Evolutionary conservation across 1,140 invertebrate species (phyloP).

Genomic region (Idris sp.): DNA sequence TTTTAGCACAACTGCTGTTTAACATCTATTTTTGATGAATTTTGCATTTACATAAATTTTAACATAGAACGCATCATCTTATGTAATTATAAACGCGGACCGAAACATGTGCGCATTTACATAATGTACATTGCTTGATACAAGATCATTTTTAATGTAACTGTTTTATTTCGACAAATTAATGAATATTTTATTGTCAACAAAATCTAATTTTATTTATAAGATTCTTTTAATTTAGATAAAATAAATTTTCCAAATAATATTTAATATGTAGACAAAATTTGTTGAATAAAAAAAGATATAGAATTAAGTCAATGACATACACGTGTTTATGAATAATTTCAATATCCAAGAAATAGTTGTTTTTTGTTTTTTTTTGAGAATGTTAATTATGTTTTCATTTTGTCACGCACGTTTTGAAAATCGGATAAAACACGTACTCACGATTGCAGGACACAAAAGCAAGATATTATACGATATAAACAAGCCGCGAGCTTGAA

Average conservation of each 20-base stretch:
- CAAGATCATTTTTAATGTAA: conserved; percentile 21
- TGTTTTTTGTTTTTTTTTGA: no score
- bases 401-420: conserved; percentile 32
- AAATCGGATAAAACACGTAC: conserved; percentile 47
- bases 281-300: neutral
- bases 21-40: conserved; percentile 8
- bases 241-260: no score
- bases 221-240: no score
- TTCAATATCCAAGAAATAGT: conserved; percentile 20
- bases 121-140: conserved; percentile 19
- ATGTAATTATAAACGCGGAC: conserved; percentile 25
- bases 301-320: neutral
- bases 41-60: conserved; percentile 33
- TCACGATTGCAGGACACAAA: conserved; percentile 19
- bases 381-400: conserved; percentile 41
- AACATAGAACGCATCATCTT: conserved; percentile 16
- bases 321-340: conserved; percentile 32
- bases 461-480: conserved; percentile 31
- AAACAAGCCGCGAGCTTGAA: conserved; percentile 39
- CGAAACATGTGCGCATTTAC: conserved; percentile 19
- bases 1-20: conserved; percentile 13
- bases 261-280: no score
- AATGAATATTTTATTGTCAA: no score
- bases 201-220: no score
- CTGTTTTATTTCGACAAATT: conserved; percentile 3